Conservation (phyloP, 2,113 vertebrate genomes). For the Pteruthius melanotis region DNA sequence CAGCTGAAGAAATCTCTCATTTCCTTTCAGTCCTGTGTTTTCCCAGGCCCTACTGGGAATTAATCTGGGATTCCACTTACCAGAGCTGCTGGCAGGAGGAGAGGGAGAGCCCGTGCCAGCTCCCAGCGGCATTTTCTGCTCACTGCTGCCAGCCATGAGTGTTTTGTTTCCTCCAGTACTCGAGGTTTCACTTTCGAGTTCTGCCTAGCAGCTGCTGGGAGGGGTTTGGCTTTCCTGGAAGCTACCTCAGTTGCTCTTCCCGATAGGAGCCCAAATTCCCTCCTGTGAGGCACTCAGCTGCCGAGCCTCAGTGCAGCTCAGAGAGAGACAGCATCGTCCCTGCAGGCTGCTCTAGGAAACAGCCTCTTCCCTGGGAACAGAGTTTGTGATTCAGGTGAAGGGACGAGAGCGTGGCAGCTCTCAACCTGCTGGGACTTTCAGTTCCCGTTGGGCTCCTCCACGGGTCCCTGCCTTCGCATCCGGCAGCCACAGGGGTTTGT, state of each 20-base stretch:
- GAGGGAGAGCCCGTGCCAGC: background rate
- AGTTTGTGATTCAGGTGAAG: no score
- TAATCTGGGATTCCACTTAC: background rate
- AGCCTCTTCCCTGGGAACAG: rapidly evolving
- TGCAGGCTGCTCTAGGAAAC: rapidly evolving
- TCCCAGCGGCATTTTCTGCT: background rate
- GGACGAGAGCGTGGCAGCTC: background rate
- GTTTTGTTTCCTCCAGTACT: background rate
- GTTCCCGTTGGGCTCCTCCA: rapidly evolving
- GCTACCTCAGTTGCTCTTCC: rapidly evolving
- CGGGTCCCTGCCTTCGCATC: rapidly evolving
- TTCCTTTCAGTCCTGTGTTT: background rate
- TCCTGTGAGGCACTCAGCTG: rapidly evolving
- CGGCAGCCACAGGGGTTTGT: rapidly evolving
- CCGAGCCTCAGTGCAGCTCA: background rate
- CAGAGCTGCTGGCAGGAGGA: background rate
- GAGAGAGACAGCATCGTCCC: rapidly evolving
- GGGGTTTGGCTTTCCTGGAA: background rate
- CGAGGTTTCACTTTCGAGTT: constrained; percentile 35
- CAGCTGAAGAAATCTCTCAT: background rate
- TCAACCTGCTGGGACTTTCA: background rate
- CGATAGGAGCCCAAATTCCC: background rate
- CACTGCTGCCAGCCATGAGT: background rate
- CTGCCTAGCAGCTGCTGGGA: background rate
- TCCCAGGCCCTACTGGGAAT: background rate